Percentiles rank a stretch among this genome's conserved stretches.
phyloP scores from a whole-genome alignment of 2,888 invertebrate genomes.

The Drosophila tanythrix region DNA sequence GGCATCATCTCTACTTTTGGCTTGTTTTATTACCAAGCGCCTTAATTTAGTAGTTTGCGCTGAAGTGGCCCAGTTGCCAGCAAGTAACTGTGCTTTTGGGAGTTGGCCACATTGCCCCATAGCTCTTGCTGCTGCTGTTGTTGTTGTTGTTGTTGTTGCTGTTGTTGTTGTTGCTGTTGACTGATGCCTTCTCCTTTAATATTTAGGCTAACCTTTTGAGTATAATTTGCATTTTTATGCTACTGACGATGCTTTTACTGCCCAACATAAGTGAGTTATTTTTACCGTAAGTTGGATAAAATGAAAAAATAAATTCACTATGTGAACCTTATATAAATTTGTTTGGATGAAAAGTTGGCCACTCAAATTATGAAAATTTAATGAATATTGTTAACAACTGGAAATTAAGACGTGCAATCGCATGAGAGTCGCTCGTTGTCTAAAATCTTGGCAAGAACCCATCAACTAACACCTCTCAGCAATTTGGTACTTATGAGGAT shows the following conservation, averaged over 20 bases:
- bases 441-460: not conserved
- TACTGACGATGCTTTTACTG: slow-evolving; percentile 21
- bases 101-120: slow-evolving; percentile 34
- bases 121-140: not conserved
- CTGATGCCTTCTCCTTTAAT: slow-evolving; percentile 43
- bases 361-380: not conserved
- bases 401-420: not conserved
- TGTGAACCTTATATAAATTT: slow-evolving; percentile 13
- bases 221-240: slow-evolving; percentile 70
- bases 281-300: not conserved
- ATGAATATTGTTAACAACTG: not conserved
- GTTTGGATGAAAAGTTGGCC: not conserved
- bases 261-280: slow-evolving; percentile 44
- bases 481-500: not conserved
- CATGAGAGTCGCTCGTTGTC: not conserved
- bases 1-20: slow-evolving; percentile 47
- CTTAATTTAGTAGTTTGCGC: slow-evolving; percentile 75
- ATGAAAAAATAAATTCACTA: not conserved
- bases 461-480: not conserved
- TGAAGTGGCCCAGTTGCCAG: slow-evolving; percentile 52
- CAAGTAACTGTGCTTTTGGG: slow-evolving; percentile 67
- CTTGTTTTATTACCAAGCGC: slow-evolving; percentile 70
- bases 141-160: slow-evolving; percentile 24
- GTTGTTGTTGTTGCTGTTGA: slow-evolving; percentile 27
- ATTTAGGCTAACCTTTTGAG: slow-evolving; percentile 48